These are phyloP conservation scores for Xylophagus ater DNA, from an alignment of 2,888 invertebrate genomes.

Conservation along the genomic window DNA sequence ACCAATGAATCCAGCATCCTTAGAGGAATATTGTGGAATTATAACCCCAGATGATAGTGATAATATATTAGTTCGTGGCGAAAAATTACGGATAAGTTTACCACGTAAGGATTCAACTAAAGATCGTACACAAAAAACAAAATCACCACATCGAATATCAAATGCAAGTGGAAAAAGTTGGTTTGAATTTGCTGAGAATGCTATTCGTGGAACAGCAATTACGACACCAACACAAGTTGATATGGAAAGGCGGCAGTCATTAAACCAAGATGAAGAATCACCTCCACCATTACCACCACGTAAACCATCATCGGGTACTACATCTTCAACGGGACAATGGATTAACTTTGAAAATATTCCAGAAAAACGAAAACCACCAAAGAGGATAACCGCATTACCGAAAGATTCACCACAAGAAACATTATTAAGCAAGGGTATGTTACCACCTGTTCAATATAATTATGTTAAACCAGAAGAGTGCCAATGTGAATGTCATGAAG, in stretches of 20 bases:
- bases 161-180: slow-evolving; percentile 43
- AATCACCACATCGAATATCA: slow-evolving; percentile 44
- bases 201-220: slow-evolving; percentile 39
- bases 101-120: slow-evolving; percentile 47
- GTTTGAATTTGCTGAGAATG: slow-evolving; percentile 54
- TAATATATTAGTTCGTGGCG: slow-evolving; percentile 34
- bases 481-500: slow-evolving; percentile 76
- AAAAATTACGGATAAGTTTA: slow-evolving; percentile 58
- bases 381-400: slow-evolving; percentile 72
- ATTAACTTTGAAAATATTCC: slow-evolving; percentile 81
- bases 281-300: slow-evolving; percentile 42
- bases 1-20: slow-evolving; percentile 56
- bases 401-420: slow-evolving; percentile 31
- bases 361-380: slow-evolving; percentile 68
- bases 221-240: slow-evolving; percentile 24
- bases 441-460: slow-evolving; percentile 47
- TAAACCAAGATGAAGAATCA: slow-evolving; percentile 25
- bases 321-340: slow-evolving; percentile 49
- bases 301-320: slow-evolving; percentile 26
- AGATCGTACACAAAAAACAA: slow-evolving; percentile 32
- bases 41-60: slow-evolving; percentile 29
- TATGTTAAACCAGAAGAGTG: slow-evolving; percentile 83
- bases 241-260: slow-evolving; percentile 6
- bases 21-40: slow-evolving; percentile 57
- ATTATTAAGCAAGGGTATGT: slow-evolving; percentile 22